phyloP scores from a whole-genome alignment of 1,140 invertebrate species.

The Heliconius congener region DNA sequence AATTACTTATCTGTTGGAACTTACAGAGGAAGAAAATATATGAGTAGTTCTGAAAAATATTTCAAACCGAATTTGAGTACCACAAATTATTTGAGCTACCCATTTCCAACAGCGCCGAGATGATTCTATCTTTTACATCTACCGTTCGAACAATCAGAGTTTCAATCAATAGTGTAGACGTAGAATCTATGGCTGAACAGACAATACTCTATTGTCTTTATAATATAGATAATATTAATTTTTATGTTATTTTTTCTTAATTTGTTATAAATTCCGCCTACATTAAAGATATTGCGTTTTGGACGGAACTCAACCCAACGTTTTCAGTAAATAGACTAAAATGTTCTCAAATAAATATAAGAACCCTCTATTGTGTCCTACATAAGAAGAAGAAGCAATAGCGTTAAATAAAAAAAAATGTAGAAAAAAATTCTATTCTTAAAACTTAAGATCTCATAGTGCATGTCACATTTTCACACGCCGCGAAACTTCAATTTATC shows the following conservation, averaged over 20 bases:
- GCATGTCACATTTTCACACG: neutral
- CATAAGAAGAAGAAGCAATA: too few relatives aligned
- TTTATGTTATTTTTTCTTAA: neutral
- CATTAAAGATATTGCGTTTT: neutral
- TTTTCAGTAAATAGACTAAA: too few relatives aligned
- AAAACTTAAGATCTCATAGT: neutral
- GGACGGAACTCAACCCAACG: too few relatives aligned
- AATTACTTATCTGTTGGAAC: too few relatives aligned
- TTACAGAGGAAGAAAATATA: too few relatives aligned
- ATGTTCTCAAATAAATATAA: too few relatives aligned
- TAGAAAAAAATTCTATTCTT: neutral
- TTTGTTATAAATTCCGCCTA: too few relatives aligned
- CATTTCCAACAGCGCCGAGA: too few relatives aligned
- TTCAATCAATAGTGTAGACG: neutral
- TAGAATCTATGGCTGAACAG: neutral
- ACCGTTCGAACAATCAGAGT: neutral
- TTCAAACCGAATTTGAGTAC: too few relatives aligned
- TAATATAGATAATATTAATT: neutral
- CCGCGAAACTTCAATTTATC: constrained; percentile 3
- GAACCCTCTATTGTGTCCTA: neutral
- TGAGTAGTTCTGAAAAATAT: too few relatives aligned
- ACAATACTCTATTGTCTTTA: neutral
- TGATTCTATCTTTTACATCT: neutral
- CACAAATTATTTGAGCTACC: too few relatives aligned
- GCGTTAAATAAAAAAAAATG: too few relatives aligned